A percentile compares a stretch with the other conserved stretches of the same genome.
These are phyloP conservation scores for Glomeris maerens DNA, from an alignment of 1,140 invertebrate species.

Conservation along the genomic window DNA sequence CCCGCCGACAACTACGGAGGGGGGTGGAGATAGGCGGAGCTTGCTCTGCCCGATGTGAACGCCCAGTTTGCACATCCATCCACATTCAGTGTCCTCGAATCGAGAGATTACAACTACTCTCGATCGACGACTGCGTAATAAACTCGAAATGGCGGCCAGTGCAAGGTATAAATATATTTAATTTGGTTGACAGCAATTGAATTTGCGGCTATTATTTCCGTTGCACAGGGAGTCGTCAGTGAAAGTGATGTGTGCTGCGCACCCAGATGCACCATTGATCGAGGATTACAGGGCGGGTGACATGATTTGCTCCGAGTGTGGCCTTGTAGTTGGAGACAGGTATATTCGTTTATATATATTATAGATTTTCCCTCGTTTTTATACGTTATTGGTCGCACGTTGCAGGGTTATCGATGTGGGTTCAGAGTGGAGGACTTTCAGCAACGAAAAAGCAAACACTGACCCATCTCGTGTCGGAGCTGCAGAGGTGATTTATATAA, in stretches of 20 bases:
- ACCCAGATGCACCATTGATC: slow-evolving; percentile 88
- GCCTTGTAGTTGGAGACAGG: slow-evolving; percentile 96
- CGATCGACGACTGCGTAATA: too few species aligned
- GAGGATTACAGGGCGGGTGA: slow-evolving; percentile 98
- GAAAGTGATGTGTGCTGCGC: slow-evolving; percentile 77
- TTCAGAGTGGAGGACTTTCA: slow-evolving; percentile 99
- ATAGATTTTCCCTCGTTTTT: background rate
- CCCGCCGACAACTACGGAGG: too few species aligned
- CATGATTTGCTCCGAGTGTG: slow-evolving; percentile 97
- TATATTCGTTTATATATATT: slow-evolving; percentile 34
- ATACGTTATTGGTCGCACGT: slow-evolving; percentile 17
- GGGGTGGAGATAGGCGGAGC: too few species aligned
- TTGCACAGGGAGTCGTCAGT: too few species aligned
- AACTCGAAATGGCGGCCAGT: too few species aligned
- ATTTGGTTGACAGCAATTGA: too few species aligned
- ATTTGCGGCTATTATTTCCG: too few species aligned
- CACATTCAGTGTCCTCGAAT: too few species aligned
- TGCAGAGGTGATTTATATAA: slow-evolving; percentile 31
- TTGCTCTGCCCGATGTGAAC: too few species aligned
- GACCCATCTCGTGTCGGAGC: slow-evolving; percentile 97
- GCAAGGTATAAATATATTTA: too few species aligned
- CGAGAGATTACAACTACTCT: too few species aligned
- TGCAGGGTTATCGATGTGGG: slow-evolving; percentile 96
- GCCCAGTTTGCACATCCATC: too few species aligned
- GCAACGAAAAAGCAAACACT: slow-evolving; percentile 89